These are phyloP conservation scores for Desoria tigrina DNA, from an alignment of 2,888 invertebrate genomes.

Conservation along the genomic window DNA sequence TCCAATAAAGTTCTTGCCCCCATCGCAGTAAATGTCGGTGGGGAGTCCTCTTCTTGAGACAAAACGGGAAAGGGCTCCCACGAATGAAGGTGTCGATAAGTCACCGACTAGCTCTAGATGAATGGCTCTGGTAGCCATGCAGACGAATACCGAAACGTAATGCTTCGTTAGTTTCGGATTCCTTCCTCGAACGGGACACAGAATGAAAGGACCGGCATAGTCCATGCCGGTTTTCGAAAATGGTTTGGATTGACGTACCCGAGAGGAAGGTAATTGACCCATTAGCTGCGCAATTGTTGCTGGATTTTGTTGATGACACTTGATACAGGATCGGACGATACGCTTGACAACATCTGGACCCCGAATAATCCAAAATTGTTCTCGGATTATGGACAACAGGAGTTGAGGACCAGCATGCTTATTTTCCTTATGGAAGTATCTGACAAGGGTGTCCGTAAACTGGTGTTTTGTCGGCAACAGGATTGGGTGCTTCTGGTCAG, in stretches of 20 bases:
- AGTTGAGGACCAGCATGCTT: background rate
- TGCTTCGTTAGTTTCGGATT: background rate
- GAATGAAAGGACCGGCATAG: slow-evolving; percentile 8
- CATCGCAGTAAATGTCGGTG: too few relatives aligned
- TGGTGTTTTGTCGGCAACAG: background rate
- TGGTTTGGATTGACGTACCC: background rate
- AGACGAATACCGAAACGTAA: background rate
- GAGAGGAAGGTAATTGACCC: background rate
- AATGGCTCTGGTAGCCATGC: too few relatives aligned
- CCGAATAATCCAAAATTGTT: background rate
- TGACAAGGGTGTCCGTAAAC: background rate
- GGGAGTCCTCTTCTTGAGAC: background rate
- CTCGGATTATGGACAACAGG: background rate
- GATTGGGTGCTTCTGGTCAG: background rate
- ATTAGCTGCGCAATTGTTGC: background rate
- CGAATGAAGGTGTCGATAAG: background rate
- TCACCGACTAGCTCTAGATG: background rate
- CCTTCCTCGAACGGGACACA: background rate
- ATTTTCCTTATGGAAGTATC: background rate
- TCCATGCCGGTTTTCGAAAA: slow-evolving; percentile 9
- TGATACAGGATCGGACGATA: background rate
- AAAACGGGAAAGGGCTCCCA: background rate
- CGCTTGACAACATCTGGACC: background rate
- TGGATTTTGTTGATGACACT: background rate
- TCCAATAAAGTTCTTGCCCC: too few relatives aligned